Percentiles rank a stretch among this genome's conserved stretches.
Conservation (phyloP, 2,797 vertebrate species). For the Phyllotis vaccarum region DNA sequence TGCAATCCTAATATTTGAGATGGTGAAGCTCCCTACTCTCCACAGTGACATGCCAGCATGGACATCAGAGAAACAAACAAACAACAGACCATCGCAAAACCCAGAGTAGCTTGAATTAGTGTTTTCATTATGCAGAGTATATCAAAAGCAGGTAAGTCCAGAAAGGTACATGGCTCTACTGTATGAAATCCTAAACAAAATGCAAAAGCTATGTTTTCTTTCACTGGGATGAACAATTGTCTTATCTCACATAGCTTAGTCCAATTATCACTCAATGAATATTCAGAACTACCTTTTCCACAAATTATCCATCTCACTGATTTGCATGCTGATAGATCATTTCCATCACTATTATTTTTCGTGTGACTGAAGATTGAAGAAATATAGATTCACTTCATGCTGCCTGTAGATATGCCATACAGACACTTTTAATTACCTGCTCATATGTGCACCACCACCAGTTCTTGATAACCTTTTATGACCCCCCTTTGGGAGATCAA, state of each 20-base stretch:
- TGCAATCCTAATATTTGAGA: background rate
- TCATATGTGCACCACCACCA: background rate
- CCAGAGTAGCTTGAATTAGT: background rate
- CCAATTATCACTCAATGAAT: conserved; percentile 35
- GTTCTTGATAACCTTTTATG: background rate
- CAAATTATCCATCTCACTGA: background rate
- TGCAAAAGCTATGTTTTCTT: background rate
- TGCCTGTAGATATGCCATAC: background rate
- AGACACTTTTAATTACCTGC: conserved; percentile 27
- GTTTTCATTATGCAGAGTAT: background rate
- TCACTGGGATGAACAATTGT: background rate
- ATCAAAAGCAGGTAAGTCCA: background rate
- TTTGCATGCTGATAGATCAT: background rate
- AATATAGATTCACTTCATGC: background rate
- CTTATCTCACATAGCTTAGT: background rate
- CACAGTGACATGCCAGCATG: background rate
- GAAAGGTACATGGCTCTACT: background rate
- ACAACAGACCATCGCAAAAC: background rate
- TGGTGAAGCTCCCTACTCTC: background rate
- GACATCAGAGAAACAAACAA: background rate
- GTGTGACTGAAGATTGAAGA: background rate
- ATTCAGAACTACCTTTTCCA: too few species aligned
- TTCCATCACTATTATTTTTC: background rate
- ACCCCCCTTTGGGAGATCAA: background rate
- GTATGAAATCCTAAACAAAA: background rate